A percentile compares a stretch with the other conserved stretches of the same genome.
These are phyloP conservation scores for Xenentodon cancila DNA, from an alignment of 2,797 vertebrate species.

Conservation along the genomic window DNA sequence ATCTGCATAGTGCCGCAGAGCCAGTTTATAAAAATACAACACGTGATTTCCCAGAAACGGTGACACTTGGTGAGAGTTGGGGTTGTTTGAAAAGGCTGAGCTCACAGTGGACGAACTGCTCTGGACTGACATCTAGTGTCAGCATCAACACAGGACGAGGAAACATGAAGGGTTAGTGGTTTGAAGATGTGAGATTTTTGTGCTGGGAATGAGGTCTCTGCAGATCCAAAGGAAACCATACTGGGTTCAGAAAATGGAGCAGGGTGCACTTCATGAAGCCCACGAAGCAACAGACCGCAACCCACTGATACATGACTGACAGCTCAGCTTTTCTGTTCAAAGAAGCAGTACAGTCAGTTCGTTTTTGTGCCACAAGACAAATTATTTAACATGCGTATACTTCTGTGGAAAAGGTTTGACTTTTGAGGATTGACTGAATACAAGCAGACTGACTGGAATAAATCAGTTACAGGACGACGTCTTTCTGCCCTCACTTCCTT, in stretches of 20 bases:
- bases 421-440: not conserved
- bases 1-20: constrained; percentile 4
- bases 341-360: not conserved
- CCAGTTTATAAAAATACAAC: constrained; percentile 19
- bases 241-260: not conserved
- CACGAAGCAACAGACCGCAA: not conserved
- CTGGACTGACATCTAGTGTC: constrained; percentile 49
- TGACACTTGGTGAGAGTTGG: not conserved
- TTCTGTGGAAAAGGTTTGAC: not conserved
- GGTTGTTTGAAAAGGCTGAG: rapidly evolving
- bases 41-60: constrained; percentile 57
- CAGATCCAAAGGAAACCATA: not conserved
- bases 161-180: rapidly evolving
- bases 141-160: not conserved
- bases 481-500: not conserved
- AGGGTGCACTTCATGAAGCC: not conserved
- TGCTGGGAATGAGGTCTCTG: not conserved
- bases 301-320: not conserved
- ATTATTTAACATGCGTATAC: not conserved
- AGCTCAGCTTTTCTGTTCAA: not conserved
- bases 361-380: too few relatives aligned
- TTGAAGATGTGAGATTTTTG: not conserved
- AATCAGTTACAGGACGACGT: not conserved
- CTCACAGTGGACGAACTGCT: rapidly evolving
- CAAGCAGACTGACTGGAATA: too few relatives aligned